phyloP scores from a whole-genome alignment of 2,888 invertebrate genomes.

The Drosophila picticornis region DNA sequence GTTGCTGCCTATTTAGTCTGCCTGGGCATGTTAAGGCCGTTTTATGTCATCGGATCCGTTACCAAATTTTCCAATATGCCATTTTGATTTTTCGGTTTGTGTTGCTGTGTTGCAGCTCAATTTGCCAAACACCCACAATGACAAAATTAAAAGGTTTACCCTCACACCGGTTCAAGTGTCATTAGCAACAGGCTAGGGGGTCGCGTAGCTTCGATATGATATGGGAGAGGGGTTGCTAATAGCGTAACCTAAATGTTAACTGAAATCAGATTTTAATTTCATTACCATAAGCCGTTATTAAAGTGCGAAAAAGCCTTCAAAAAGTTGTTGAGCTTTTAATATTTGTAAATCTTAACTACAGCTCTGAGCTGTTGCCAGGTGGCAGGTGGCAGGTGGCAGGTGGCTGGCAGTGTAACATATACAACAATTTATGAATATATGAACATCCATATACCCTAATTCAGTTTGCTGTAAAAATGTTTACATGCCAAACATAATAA shows the following conservation, averaged over 20 bases:
- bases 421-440: slow-evolving; percentile 70
- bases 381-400: neutral
- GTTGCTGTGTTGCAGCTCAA: slow-evolving; percentile 40
- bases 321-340: slow-evolving; percentile 13
- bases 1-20: slow-evolving; percentile 61
- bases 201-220: neutral
- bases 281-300: slow-evolving; percentile 6
- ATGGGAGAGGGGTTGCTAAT: neutral
- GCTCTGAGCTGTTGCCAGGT: slow-evolving; percentile 1
- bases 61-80: slow-evolving; percentile 74
- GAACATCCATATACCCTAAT: slow-evolving; percentile 56
- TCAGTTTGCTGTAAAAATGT: slow-evolving; percentile 79
- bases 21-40: slow-evolving; percentile 38
- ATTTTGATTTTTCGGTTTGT: slow-evolving; percentile 50
- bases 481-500: slow-evolving; percentile 68
- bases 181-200: slow-evolving; percentile 19
- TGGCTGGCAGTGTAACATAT: slow-evolving; percentile 6
- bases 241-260: slow-evolving; percentile 29
- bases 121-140: slow-evolving; percentile 34
- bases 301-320: slow-evolving; percentile 2
- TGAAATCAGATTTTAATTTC: slow-evolving; percentile 17
- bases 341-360: slow-evolving; percentile 18
- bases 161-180: slow-evolving; percentile 7
- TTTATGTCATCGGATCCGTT: slow-evolving; percentile 75
- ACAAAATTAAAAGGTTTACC: slow-evolving; percentile 43